Percentiles rank a stretch among this genome's conserved stretches.
Evolutionary conservation across 2,113 vertebrate species (phyloP).

Genomic region (Lonchura striata): DNA sequence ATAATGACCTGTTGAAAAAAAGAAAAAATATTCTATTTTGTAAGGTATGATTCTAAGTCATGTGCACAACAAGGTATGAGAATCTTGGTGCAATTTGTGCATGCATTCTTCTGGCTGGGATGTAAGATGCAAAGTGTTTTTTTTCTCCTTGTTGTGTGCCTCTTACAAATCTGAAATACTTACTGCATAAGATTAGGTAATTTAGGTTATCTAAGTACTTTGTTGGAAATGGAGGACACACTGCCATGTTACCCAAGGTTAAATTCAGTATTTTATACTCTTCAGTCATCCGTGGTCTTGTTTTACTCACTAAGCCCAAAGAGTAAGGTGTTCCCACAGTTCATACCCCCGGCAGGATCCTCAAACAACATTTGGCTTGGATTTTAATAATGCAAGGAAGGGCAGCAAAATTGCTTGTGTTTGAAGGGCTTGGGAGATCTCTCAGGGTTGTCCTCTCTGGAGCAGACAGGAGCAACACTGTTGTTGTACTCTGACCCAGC

Average conservation of each 20-base stretch:
- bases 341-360: background rate
- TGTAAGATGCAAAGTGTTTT: background rate
- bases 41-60: background rate
- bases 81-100: background rate
- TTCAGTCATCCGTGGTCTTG: background rate
- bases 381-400: background rate
- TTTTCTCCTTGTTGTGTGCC: background rate
- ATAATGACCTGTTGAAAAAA: background rate
- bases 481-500: background rate
- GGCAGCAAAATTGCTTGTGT: background rate
- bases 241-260: background rate
- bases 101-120: background rate
- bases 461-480: fast-evolving
- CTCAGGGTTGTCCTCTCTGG: background rate
- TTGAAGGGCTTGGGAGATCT: background rate
- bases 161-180: background rate
- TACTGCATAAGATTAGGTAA: background rate
- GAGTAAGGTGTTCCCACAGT: background rate
- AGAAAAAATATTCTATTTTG: background rate
- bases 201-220: background rate
- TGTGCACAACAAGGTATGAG: background rate
- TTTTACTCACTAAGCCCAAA: background rate
- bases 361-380: background rate
- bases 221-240: background rate
- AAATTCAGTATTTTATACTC: background rate